These are phyloP conservation scores for Drosophila leontia DNA, from an alignment of 1,140 invertebrate genomes.

Conservation along the genomic window DNA sequence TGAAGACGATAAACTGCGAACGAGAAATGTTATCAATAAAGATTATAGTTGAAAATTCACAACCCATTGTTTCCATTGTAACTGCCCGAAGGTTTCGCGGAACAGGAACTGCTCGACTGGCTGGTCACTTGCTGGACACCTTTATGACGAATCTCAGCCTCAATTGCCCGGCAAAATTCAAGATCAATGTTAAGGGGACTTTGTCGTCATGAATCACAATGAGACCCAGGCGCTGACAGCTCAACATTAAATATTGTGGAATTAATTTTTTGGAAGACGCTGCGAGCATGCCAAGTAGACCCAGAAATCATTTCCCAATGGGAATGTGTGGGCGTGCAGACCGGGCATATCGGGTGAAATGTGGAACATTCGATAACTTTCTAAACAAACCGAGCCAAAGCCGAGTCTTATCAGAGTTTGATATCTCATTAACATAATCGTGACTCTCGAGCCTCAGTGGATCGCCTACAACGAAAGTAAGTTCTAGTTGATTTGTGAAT, in stretches of 20 bases:
- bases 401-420: conserved; percentile 55
- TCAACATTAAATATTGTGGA: conserved; percentile 28
- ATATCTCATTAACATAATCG: conserved; percentile 73
- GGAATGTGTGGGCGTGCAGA: conserved; percentile 25
- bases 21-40: conserved; percentile 83
- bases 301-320: conserved; percentile 31
- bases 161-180: conserved; percentile 71
- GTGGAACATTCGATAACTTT: conserved; percentile 75
- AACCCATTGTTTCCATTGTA: conserved; percentile 22
- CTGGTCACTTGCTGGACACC: conserved; percentile 15
- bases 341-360: conserved; percentile 42
- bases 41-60: conserved; percentile 84
- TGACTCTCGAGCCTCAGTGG: conserved; percentile 38
- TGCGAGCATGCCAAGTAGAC: conserved; percentile 43
- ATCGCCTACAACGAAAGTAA: conserved; percentile 41
- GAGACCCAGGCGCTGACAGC: conserved; percentile 44
- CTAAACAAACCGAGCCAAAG: conserved; percentile 45
- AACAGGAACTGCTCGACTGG: conserved; percentile 62
- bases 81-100: conserved; percentile 55
- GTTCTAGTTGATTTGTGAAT: neutral
- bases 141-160: conserved; percentile 35
- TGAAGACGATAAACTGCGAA: conserved; percentile 66
- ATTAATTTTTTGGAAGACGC: conserved; percentile 24
- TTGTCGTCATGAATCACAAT: conserved; percentile 71
- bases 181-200: conserved; percentile 71